Evolutionary conservation across 1,140 invertebrate genomes (phyloP), one percentile per base, ranked within the genome.

Genomic region (Halictus rubicundus): DNA sequence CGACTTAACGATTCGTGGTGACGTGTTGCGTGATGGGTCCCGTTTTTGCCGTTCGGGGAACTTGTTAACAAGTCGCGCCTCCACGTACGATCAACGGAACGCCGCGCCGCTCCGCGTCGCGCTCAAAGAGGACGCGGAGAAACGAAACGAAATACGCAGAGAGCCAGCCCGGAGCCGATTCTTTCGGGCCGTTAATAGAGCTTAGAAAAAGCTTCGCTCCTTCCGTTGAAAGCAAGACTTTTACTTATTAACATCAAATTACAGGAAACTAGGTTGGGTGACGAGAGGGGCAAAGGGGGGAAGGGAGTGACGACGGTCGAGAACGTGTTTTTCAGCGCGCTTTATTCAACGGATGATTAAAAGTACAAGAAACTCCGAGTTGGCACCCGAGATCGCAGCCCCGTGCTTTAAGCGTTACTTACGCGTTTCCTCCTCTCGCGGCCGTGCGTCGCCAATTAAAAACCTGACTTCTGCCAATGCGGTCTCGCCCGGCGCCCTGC

Each of bases 241-340:
- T 78, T 78, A 78, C 76, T 78, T 78, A 78, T 78, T 78, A 78
- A 64, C 69, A 60, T 72, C 12, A 72, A 78, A 78, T 78, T 78
- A 78, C 76, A 78, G 49, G 69, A 72, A 78, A 78, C 76, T 78
- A 72, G 76, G 68, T 78, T 78, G 60, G 19, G 54, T 23, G 76
- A 39, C 1, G 12, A 2, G 42, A 9, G 42, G 14, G 42, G 12
- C 10, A 14, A 10, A 14, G 10, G 42, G 10, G 42, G 42, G 10
- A 46, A 12, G 42, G 12, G 42, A 42, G 42, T 12, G 12, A 46
- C 9, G 42, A 12, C 42, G 42, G 42, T 32, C 32, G 42, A 46
- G 61, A 10, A 19, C 49, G 19, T 2, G 16, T 65, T 78, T 69
- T 72, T 57, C 46, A 27, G 21, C 69, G 49, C 0, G 60, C 49